phyloP scores from a whole-genome alignment of 2,888 invertebrate species.

The Lasioglossum malachurum region DNA sequence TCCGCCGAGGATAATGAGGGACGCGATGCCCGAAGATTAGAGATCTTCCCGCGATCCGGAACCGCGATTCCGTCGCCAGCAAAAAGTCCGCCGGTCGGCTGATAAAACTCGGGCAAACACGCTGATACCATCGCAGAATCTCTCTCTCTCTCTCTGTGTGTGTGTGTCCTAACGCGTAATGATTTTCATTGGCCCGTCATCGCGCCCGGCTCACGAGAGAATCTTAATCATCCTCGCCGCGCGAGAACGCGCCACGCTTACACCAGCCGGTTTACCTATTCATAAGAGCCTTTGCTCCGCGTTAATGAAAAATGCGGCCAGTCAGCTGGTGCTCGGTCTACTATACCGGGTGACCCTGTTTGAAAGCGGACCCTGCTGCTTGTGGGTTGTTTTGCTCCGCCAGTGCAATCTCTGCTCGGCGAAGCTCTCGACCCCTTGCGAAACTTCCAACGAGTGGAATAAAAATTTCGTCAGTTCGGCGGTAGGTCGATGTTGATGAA shows the following conservation, averaged over 20 bases:
- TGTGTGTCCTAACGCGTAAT: constrained; percentile 30
- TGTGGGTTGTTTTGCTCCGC: neutral
- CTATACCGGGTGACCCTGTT: constrained; percentile 72
- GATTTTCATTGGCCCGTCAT: constrained; percentile 56
- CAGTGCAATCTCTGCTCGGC: neutral
- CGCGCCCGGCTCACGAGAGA: constrained; percentile 64
- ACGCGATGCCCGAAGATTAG: constrained; percentile 9
- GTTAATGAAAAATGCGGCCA: constrained; percentile 83
- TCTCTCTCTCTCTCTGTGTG: neutral
- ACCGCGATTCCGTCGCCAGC: constrained; percentile 18
- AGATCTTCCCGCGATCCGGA: constrained; percentile 3
- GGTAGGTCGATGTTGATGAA: neutral
- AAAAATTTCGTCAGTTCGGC: neutral
- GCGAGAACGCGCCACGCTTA: constrained; percentile 62
- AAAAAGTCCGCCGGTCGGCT: constrained; percentile 26
- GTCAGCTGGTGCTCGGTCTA: constrained; percentile 77
- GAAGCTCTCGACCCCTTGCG: neutral
- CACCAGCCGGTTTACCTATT: constrained; percentile 78
- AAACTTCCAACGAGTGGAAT: neutral
- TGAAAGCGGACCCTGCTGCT: constrained; percentile 8
- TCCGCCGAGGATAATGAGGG: constrained; percentile 1
- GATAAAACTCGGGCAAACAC: constrained; percentile 53
- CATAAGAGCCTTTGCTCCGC: constrained; percentile 81
- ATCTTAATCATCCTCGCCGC: constrained; percentile 68
- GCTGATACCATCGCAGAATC: constrained; percentile 45